A percentile compares a stretch with the other conserved stretches of the same genome.
These are phyloP conservation scores for Actias luna DNA, from an alignment of 2,888 invertebrate species.

Conservation along the genomic window DNA sequence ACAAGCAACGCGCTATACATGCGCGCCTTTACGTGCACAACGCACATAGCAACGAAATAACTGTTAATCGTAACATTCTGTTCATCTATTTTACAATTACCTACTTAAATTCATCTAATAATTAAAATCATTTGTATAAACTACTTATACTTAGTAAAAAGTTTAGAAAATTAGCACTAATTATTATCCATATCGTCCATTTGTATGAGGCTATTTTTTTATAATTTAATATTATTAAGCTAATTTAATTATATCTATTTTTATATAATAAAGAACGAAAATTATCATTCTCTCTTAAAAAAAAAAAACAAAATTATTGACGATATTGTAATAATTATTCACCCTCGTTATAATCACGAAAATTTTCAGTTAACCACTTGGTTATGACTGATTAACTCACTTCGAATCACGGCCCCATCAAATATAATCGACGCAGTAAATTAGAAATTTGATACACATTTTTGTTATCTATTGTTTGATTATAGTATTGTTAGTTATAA, in stretches of 20 bases:
- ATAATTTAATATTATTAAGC: too few species aligned
- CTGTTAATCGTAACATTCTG: slow-evolving; percentile 12
- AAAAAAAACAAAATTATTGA: too few species aligned
- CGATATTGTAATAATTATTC: not conserved
- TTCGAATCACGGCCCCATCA: not conserved
- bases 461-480: not conserved
- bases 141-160: too few species aligned
- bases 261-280: too few species aligned
- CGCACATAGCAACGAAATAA: slow-evolving; percentile 42
- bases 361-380: not conserved
- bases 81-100: not conserved
- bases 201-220: too few species aligned
- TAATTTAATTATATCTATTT: too few species aligned
- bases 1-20: slow-evolving; percentile 51
- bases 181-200: too few species aligned
- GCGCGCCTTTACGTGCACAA: slow-evolving; percentile 32
- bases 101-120: not conserved
- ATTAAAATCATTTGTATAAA: not conserved
- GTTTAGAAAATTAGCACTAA: too few species aligned
- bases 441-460: not conserved
- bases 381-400: too few species aligned
- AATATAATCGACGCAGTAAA: not conserved
- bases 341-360: not conserved
- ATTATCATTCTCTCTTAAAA: too few species aligned
- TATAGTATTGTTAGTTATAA: not conserved